Evolutionary conservation across 1,140 invertebrate species (phyloP).

Genomic region (Neuroterus valhalla): DNA sequence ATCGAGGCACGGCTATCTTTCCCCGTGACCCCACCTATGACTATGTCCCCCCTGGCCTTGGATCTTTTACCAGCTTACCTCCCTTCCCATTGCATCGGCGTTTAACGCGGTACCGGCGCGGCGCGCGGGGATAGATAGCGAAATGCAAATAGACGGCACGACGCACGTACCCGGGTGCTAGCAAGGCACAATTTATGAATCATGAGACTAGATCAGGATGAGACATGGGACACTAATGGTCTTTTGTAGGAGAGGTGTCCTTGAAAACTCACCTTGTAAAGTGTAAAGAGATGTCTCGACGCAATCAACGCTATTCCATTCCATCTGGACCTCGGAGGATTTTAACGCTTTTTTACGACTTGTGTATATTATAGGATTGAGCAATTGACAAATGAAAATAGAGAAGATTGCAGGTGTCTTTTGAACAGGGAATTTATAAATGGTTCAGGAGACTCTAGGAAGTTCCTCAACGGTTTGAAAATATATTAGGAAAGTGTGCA

Average conservation of each 20-base stretch:
- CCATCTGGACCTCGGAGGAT: not conserved
- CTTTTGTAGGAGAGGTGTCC: conserved; percentile 4
- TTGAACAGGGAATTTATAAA: not conserved
- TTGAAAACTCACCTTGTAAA: conserved; percentile 19
- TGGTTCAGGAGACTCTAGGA: no score
- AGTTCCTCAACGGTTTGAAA: no score
- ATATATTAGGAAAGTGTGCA: no score
- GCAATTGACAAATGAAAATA: conserved; percentile 10
- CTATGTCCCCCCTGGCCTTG: conserved; percentile 9
- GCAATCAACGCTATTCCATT: not conserved
- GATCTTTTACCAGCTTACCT: not conserved
- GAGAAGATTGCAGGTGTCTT: not conserved
- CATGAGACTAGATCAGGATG: conserved; percentile 15
- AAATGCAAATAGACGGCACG: conserved; percentile 1
- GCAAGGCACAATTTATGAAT: not conserved
- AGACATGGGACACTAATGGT: not conserved
- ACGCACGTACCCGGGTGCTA: not conserved
- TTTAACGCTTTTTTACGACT: not conserved
- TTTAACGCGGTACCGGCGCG: conserved; percentile 34
- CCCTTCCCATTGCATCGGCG: conserved; percentile 21
- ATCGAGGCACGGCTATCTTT: not conserved
- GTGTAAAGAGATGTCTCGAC: not conserved
- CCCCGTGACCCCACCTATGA: conserved; percentile 29
- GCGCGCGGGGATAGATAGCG: not conserved
- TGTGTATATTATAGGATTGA: not conserved